Percentiles rank a stretch among this genome's conserved stretches.
Conservation (phyloP, 64 coral and sea anemone species). For the Porites lutea region DNA sequence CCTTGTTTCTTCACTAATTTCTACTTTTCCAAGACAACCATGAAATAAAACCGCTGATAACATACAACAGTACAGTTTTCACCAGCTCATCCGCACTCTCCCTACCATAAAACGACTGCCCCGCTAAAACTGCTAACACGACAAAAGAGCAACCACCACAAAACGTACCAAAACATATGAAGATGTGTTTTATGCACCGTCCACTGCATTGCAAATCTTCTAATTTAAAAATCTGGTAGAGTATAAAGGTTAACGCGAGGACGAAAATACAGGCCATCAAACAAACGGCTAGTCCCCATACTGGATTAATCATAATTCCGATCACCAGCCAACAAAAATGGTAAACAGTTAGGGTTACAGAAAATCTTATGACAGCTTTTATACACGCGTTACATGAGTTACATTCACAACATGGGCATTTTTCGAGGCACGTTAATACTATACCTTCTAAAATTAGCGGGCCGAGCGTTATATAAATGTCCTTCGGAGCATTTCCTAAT, state of each 20-base stretch:
- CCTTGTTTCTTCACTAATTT: too few relatives aligned
- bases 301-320: constrained; percentile 9
- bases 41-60: background rate
- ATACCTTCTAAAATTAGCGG: too few relatives aligned
- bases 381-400: too few relatives aligned
- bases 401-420: too few relatives aligned
- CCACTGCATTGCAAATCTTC: background rate
- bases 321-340: background rate
- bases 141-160: background rate
- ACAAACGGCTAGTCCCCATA: background rate
- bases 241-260: background rate
- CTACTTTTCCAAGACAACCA: background rate
- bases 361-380: too few relatives aligned
- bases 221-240: background rate
- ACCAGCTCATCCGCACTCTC: background rate
- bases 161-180: background rate
- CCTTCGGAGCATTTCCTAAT: too few relatives aligned
- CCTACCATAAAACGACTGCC: background rate
- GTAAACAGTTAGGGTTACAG: background rate
- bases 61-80: background rate
- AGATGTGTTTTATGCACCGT: background rate
- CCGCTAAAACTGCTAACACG: background rate
- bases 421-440: too few relatives aligned
- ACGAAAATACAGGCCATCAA: background rate
- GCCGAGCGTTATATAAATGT: too few relatives aligned